Conservation (phyloP, 1,140 invertebrate genomes). For the Bradysia coprophila region DNA sequence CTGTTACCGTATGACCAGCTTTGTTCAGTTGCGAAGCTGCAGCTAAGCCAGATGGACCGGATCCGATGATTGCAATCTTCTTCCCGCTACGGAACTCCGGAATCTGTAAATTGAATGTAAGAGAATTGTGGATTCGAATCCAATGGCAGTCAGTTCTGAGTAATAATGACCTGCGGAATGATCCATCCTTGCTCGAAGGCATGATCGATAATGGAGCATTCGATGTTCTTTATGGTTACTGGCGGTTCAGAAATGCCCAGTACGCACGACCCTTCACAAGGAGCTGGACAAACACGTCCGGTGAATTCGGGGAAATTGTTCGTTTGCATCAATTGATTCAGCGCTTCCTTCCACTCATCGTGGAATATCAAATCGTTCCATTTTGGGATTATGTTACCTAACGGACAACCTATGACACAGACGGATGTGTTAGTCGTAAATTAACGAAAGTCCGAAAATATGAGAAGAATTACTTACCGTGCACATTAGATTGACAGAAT, state of each 20-base stretch:
- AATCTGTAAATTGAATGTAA: constrained; percentile 8
- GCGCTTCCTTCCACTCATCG: constrained; percentile 91
- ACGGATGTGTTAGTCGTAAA: too few species aligned
- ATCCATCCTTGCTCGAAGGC: constrained; percentile 97
- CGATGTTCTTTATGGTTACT: constrained; percentile 98
- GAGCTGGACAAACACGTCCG: constrained; percentile 93
- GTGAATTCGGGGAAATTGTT: constrained; percentile 99
- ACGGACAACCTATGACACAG: constrained; percentile 94
- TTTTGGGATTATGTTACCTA: constrained; percentile 97
- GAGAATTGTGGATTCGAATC: not conserved
- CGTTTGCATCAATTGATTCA: constrained; percentile 87
- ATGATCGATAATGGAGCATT: constrained; percentile 96
- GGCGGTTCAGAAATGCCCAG: constrained; percentile 88
- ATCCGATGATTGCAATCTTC: constrained; percentile 83
- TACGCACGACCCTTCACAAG: constrained; percentile 96
- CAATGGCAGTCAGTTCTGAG: not conserved
- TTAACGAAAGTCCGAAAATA: too few species aligned
- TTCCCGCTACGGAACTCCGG: constrained; percentile 53
- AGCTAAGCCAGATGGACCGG: constrained; percentile 86
- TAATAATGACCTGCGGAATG: constrained; percentile 36
- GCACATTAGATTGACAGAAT: constrained; percentile 85
- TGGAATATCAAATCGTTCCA: constrained; percentile 96
- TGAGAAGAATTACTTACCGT: too few species aligned
- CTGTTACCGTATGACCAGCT: constrained; percentile 78
- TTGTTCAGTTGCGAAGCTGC: constrained; percentile 92